These are phyloP conservation scores for Knipowitschia caucasica DNA, from an alignment of 2,797 vertebrate genomes.

Conservation along the genomic window DNA sequence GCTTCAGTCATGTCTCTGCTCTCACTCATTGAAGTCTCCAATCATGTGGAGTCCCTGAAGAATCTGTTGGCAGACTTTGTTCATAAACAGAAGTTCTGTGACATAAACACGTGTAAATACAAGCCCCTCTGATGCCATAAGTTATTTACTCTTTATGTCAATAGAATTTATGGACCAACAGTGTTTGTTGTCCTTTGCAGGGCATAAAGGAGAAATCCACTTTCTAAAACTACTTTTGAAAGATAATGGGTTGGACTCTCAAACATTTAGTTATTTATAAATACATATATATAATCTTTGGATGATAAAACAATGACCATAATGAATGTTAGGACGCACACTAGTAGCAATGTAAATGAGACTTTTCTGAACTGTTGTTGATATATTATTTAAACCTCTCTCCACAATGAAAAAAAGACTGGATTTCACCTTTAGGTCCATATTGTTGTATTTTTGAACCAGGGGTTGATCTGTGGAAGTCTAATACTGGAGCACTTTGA, in stretches of 20 bases:
- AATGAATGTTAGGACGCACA: not conserved
- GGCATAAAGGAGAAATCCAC: slow-evolving; percentile 42
- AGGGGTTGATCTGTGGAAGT: slow-evolving; percentile 53
- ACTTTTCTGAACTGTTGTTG: not conserved
- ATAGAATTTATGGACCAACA: slow-evolving; percentile 38
- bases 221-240: slow-evolving; percentile 16
- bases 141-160: slow-evolving; percentile 14
- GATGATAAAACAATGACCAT: not conserved
- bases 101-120: slow-evolving; percentile 52
- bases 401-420: slow-evolving; percentile 16
- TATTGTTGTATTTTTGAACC: slow-evolving; percentile 23
- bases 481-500: slow-evolving; percentile 73
- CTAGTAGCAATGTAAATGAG: slow-evolving; percentile 5
- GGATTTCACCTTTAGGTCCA: slow-evolving; percentile 34
- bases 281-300: no score
- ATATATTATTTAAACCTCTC: not conserved
- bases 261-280: no score
- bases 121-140: slow-evolving; percentile 11
- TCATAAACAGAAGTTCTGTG: slow-evolving; percentile 55
- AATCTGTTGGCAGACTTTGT: no score
- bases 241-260: no score
- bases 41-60: slow-evolving; percentile 29
- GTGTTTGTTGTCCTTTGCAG: slow-evolving; percentile 35
- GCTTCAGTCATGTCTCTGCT: slow-evolving; percentile 50
- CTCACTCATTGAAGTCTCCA: slow-evolving; percentile 23